Percentiles rank a stretch among this genome's conserved stretches.
Conservation (phyloP, 1,140 invertebrate species). For the Papilio machaon region DNA sequence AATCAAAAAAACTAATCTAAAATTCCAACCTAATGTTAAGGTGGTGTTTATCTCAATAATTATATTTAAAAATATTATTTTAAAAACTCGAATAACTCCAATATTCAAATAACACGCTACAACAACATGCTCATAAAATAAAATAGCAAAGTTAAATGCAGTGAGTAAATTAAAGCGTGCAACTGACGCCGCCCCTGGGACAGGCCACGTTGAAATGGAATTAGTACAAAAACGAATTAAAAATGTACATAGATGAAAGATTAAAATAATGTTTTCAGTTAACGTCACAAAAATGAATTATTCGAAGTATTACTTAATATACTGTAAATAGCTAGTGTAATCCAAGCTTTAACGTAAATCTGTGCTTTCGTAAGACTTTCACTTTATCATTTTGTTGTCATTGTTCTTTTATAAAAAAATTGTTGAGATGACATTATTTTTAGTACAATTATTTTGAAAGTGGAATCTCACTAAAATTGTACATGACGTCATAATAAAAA, state of each 20-base stretch:
- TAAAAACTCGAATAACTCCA: background rate
- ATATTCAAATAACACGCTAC: background rate
- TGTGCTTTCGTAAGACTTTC: too few relatives aligned
- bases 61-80: background rate
- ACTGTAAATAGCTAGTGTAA: background rate
- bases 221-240: slow-evolving; percentile 13
- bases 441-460: too few relatives aligned
- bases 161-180: slow-evolving; percentile 5
- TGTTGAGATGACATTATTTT: too few relatives aligned
- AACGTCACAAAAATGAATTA: background rate
- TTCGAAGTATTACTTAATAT: background rate
- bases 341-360: background rate
- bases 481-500: too few relatives aligned
- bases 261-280: background rate
- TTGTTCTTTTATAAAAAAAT: too few relatives aligned
- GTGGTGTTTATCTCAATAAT: background rate
- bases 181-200: slow-evolving; percentile 8
- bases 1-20: too few relatives aligned
- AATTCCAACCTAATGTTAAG: too few relatives aligned
- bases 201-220: slow-evolving; percentile 5
- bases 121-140: background rate
- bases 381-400: too few relatives aligned
- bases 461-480: too few relatives aligned
- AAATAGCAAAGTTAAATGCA: slow-evolving; percentile 8
- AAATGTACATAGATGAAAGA: slow-evolving; percentile 4